These are phyloP conservation scores for Barypeithes pellucidus DNA, from an alignment of 2,888 invertebrate species.

Conservation along the genomic window DNA sequence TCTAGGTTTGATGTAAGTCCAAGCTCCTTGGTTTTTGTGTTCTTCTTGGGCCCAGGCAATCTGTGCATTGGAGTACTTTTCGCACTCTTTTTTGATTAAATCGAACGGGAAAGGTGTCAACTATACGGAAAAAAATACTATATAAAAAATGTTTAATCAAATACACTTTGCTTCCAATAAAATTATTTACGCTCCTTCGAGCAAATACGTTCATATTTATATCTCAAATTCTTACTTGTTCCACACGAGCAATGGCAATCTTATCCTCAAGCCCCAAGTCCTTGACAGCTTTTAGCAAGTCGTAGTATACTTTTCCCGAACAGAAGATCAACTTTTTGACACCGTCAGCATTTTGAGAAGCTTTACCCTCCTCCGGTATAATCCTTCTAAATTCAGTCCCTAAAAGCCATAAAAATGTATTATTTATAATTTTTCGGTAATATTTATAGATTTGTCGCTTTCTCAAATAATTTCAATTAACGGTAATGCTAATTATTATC, in stretches of 20 bases:
- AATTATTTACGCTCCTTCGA: background rate
- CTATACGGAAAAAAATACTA: conserved; percentile 68
- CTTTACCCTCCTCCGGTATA: conserved; percentile 85
- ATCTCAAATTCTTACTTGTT: conserved; percentile 74
- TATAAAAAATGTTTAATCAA: too few species aligned
- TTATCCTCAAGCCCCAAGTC: conserved; percentile 80
- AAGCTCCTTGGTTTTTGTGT: conserved; percentile 94
- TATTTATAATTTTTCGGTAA: too few species aligned
- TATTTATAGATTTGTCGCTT: too few species aligned
- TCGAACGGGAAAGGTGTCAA: conserved; percentile 97
- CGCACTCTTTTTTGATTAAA: conserved; percentile 86
- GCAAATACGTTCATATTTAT: background rate
- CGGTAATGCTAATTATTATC: too few species aligned
- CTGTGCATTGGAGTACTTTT: conserved; percentile 88
- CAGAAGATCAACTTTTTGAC: conserved; percentile 91
- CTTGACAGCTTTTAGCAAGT: conserved; percentile 83
- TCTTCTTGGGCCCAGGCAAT: conserved; percentile 94
- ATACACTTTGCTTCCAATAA: too few species aligned
- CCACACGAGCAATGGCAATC: conserved; percentile 87
- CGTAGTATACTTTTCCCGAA: conserved; percentile 94
- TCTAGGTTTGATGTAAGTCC: conserved; percentile 92
- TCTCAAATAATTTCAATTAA: too few species aligned
- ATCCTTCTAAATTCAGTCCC: conserved; percentile 82
- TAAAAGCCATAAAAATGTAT: conserved; percentile 14
- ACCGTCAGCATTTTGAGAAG: conserved; percentile 74